Conservation (phyloP, 1,140 invertebrate genomes). For the Platyscapa corneri region DNA sequence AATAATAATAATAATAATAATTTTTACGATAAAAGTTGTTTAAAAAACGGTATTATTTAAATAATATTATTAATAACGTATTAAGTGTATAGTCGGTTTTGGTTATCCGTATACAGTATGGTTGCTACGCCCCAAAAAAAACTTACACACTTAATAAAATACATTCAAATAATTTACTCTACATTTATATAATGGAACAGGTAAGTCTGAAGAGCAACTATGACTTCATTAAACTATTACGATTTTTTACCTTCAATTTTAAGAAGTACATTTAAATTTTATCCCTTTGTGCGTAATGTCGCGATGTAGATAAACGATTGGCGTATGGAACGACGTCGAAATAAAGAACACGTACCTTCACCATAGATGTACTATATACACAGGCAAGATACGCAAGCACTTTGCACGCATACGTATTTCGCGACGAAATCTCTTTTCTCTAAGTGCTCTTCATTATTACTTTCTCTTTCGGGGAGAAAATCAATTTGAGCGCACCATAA, state of each 20-base stretch:
- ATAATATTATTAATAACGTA: no score
- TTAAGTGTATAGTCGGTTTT: no score
- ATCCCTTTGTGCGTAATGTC: neutral
- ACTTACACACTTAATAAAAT: no score
- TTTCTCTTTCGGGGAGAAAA: neutral
- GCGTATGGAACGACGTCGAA: neutral
- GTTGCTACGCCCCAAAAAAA: no score
- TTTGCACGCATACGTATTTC: neutral
- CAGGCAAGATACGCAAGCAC: neutral
- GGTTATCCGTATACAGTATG: neutral
- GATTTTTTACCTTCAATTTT: neutral
- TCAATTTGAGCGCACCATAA: neutral
- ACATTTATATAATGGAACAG: neutral
- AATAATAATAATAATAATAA: no score
- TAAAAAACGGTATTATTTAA: no score
- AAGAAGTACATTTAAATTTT: neutral
- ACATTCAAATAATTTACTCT: neutral
- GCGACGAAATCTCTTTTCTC: neutral
- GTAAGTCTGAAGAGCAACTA: neutral
- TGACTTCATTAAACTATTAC: neutral
- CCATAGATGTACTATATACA: neutral
- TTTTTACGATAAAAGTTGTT: neutral
- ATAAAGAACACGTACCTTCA: neutral
- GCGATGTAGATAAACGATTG: neutral
- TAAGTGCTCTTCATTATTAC: neutral